Evolutionary conservation across 2,888 invertebrate genomes (phyloP).

Genomic region (Dasypogon diadema): DNA sequence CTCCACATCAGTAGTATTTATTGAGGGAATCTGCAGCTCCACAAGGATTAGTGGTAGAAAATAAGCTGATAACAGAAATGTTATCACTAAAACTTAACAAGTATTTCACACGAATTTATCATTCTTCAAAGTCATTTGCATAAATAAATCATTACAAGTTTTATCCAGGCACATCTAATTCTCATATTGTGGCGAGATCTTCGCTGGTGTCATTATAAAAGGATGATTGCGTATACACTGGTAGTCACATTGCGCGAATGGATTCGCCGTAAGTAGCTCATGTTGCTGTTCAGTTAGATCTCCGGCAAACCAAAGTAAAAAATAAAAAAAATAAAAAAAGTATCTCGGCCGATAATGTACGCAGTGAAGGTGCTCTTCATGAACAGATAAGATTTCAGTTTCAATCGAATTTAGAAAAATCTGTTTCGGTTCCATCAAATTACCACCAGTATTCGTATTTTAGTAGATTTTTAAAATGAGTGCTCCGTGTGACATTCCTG

Average conservation of each 20-base stretch:
- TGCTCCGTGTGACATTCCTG: conserved; percentile 36
- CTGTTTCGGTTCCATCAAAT: too few relatives aligned
- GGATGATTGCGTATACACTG: conserved; percentile 30
- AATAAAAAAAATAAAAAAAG: too few relatives aligned
- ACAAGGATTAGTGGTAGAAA: conserved; percentile 30
- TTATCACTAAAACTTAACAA: conserved; percentile 32
- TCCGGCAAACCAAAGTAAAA: too few relatives aligned
- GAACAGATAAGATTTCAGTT: too few relatives aligned
- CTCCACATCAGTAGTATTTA: conserved; percentile 35
- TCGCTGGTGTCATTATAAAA: conserved; percentile 22
- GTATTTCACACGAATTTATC: conserved; percentile 9
- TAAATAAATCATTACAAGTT: conserved; percentile 51
- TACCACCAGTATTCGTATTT: too few relatives aligned
- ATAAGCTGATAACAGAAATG: conserved; percentile 27
- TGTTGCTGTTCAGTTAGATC: too few relatives aligned
- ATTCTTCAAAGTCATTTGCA: conserved; percentile 55
- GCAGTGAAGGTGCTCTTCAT: too few relatives aligned
- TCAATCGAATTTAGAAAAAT: too few relatives aligned
- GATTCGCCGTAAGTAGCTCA: neutral
- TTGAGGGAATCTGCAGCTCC: conserved; percentile 23
- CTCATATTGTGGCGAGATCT: neutral
- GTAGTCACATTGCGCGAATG: conserved; percentile 31
- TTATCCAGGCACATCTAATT: conserved; percentile 28
- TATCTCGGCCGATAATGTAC: too few relatives aligned
- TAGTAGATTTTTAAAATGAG: conserved; percentile 48